Evolutionary conservation across 1,140 invertebrate species (phyloP), one percentile per base, ranked within the genome.

Genomic region (Halesus radiatus): DNA sequence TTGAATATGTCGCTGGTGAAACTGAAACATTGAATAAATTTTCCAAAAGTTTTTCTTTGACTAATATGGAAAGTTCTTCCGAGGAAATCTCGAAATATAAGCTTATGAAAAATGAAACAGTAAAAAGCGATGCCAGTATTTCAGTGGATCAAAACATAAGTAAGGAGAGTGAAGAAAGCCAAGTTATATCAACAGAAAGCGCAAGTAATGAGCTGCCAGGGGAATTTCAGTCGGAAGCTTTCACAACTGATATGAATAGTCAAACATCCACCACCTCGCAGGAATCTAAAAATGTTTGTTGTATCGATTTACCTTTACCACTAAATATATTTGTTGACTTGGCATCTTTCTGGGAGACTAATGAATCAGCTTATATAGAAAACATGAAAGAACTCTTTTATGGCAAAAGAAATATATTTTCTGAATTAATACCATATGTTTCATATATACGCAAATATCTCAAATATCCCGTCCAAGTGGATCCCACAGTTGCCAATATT

Each of bases 1-100:
- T 87, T 10, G 90, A 90, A 85, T 88, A 92, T 80, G 88, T 92
- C 26, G 88, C 91, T 26, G 91, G 91, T 15, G 90, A 92, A 53
- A 72, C 26, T 53, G 20, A 15, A 8, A 26, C 20, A 4, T 15
- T 23, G 0, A 20, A 20, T 5, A 20, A 23, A 53, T 53, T 52
- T 3, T 72, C 68, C 8, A 5, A 52, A 22, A 52, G 6, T 72
- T 18, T 72, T 72, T 72, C 68, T 50, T 32, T 18, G 37, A 3
- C 64, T 22, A 29, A 72, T 52, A 26, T 26, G 20, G 68, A 29
- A 16, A 72, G 22, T 18, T 20, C 45, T 26, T 23, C 22, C 13
- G 18, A 10, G 10, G 68, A 72, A 52, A 72, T 53, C 53, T 72
- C 68, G 3, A 72, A 72, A 53, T 22, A 54, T 10, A 72, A 15